phyloP scores from a whole-genome alignment of 2,888 invertebrate species.

The Drosophila nr. perissopoda region DNA sequence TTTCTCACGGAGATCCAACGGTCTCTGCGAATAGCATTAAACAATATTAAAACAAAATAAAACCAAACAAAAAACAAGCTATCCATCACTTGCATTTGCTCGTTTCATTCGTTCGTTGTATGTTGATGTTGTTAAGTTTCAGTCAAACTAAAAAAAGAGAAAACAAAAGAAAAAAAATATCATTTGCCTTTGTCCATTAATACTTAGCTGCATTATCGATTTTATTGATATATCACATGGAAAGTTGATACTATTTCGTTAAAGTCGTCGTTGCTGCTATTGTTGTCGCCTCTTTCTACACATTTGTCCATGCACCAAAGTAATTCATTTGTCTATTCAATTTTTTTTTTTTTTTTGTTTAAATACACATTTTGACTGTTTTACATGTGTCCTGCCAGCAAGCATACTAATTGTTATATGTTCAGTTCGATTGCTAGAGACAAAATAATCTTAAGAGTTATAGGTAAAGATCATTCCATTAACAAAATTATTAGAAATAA shows the following conservation, averaged over 20 bases:
- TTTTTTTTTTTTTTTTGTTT: slow-evolving; percentile 15
- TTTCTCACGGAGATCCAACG: slow-evolving; percentile 42
- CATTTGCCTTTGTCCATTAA: slow-evolving; percentile 47
- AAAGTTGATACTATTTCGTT: slow-evolving; percentile 18
- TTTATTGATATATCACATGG: slow-evolving; percentile 26
- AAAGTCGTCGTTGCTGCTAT: slow-evolving; percentile 30
- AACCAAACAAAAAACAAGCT: slow-evolving; percentile 26
- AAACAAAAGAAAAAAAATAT: not conserved
- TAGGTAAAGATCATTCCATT: not conserved
- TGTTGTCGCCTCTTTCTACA: slow-evolving; percentile 34
- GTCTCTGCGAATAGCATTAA: slow-evolving; percentile 43
- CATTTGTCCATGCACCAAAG: slow-evolving; percentile 44
- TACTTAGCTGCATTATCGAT: slow-evolving; percentile 40
- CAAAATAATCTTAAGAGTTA: not conserved
- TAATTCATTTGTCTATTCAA: slow-evolving; percentile 37
- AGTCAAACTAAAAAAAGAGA: slow-evolving; percentile 1
- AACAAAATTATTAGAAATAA: not conserved
- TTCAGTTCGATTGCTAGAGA: slow-evolving; percentile 6
- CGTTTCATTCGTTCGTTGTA: slow-evolving; percentile 61
- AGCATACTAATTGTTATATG: slow-evolving; percentile 35
- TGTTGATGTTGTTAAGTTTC: slow-evolving; percentile 66
- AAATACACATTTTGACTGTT: slow-evolving; percentile 35
- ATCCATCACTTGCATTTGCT: slow-evolving; percentile 77
- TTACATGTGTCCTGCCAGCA: slow-evolving; percentile 40
- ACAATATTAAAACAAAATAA: slow-evolving; percentile 23